Evolutionary conservation across 2,113 vertebrate genomes (phyloP).

Genomic region (Laterallus jamaicensis): DNA sequence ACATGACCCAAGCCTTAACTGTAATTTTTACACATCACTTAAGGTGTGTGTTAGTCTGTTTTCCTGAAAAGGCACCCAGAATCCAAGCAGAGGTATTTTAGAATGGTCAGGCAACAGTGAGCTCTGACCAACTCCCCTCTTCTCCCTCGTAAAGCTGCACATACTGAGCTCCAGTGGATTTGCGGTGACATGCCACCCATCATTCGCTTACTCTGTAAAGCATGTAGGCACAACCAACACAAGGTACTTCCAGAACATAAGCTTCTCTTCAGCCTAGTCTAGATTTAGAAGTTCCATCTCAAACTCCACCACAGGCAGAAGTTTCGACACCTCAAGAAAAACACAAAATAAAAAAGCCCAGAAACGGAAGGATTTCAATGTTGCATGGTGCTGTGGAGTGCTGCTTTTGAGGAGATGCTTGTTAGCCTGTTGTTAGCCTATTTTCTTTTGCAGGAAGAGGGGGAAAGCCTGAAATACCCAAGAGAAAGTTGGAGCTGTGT

Average conservation of each 20-base stretch:
- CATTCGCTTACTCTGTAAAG: neutral
- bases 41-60: neutral
- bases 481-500: neutral
- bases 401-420: neutral
- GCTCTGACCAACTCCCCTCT: neutral
- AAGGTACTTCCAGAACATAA: neutral
- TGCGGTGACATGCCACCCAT: rapidly evolving
- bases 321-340: neutral
- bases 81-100: rapidly evolving
- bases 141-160: neutral
- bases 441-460: neutral
- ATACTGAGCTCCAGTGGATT: rapidly evolving
- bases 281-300: neutral
- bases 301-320: neutral
- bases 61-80: neutral
- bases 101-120: neutral
- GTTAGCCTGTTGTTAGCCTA: neutral
- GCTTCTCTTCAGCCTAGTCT: neutral
- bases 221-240: neutral
- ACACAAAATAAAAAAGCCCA: neutral
- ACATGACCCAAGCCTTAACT: rapidly evolving
- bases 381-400: neutral
- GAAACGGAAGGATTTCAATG: rapidly evolving
- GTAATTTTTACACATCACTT: too few relatives aligned
- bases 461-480: neutral